phyloP scores from a whole-genome alignment of 2,797 vertebrate genomes.

The Chelmon rostratus region DNA sequence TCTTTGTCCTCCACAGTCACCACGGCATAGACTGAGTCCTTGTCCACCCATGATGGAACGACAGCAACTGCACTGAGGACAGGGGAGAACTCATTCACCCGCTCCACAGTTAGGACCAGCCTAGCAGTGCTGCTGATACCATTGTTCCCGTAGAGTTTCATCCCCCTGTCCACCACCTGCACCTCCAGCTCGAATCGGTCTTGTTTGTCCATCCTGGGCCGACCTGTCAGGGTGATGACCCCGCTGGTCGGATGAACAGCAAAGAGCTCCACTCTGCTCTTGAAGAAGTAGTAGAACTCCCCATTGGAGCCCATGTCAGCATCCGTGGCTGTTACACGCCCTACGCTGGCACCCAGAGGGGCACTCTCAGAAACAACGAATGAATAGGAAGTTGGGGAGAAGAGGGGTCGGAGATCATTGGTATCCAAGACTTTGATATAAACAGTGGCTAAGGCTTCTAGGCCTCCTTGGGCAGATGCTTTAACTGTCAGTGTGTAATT shows the following conservation, averaged over 20 bases:
- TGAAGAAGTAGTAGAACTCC: slow-evolving; percentile 98
- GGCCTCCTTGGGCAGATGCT: slow-evolving; percentile 88
- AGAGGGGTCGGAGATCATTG: slow-evolving; percentile 96
- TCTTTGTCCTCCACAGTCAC: slow-evolving; percentile 94
- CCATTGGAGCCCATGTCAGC: slow-evolving; percentile 97
- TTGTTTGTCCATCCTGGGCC: slow-evolving; percentile 86
- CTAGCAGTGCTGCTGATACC: slow-evolving; percentile 94
- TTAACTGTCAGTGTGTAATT: slow-evolving; percentile 92
- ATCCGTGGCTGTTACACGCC: slow-evolving; percentile 94
- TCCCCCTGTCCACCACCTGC: slow-evolving; percentile 94
- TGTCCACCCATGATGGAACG: slow-evolving; percentile 86
- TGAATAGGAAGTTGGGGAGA: slow-evolving; percentile 96
- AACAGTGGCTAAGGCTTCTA: slow-evolving; percentile 89
- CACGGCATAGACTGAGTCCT: slow-evolving; percentile 89
- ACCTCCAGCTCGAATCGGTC: slow-evolving; percentile 92
- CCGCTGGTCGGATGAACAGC: slow-evolving; percentile 96
- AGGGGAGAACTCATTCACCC: slow-evolving; percentile 91
- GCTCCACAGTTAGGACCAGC: slow-evolving; percentile 89
- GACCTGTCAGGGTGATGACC: slow-evolving; percentile 90
- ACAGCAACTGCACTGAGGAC: slow-evolving; percentile 85
- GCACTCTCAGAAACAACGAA: slow-evolving; percentile 93
- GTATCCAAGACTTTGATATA: slow-evolving; percentile 95
- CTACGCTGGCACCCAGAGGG: slow-evolving; percentile 90
- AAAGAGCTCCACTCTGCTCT: slow-evolving; percentile 91
- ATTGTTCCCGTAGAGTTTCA: slow-evolving; percentile 94